Evolutionary conservation across 2,888 invertebrate genomes (phyloP).

Genomic region (Pseudococcus jackbeardsleyi): DNA sequence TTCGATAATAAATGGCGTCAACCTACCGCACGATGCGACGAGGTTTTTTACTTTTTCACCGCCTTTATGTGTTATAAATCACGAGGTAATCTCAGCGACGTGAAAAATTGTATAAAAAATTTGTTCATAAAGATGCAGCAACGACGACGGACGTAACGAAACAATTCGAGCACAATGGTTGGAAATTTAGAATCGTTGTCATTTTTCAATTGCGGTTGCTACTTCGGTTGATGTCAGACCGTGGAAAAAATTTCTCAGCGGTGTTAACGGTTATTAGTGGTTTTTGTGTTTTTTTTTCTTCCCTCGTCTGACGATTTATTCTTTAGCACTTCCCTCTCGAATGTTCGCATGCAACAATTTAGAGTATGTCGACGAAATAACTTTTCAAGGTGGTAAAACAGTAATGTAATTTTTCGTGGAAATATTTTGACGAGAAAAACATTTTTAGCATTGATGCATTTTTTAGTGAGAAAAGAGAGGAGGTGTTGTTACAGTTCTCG

Average conservation of each 20-base stretch:
- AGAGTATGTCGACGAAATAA: neutral
- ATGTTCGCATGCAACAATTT: neutral
- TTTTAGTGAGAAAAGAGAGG: too few species aligned
- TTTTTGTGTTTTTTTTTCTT: neutral
- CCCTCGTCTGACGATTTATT: neutral
- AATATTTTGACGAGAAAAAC: neutral
- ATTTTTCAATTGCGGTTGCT: neutral
- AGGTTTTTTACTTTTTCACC: neutral
- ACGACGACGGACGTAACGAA: neutral
- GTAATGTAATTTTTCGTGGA: neutral
- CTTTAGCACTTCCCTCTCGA: neutral
- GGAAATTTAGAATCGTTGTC: neutral
- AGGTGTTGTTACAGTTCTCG: too few species aligned
- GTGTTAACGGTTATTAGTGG: neutral
- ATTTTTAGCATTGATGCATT: neutral
- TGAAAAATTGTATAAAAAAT: constrained; percentile 10
- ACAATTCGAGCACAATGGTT: neutral
- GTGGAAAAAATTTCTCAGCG: neutral
- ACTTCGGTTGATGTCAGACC: neutral
- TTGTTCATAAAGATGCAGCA: neutral
- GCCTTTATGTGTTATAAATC: neutral
- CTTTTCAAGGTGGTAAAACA: neutral
- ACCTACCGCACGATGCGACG: neutral
- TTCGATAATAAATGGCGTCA: neutral
- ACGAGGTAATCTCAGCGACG: neutral